Percentiles rank a stretch among this genome's conserved stretches.
Evolutionary conservation across 2,888 invertebrate genomes (phyloP).

Genomic region (Epirrhoe alternata): DNA sequence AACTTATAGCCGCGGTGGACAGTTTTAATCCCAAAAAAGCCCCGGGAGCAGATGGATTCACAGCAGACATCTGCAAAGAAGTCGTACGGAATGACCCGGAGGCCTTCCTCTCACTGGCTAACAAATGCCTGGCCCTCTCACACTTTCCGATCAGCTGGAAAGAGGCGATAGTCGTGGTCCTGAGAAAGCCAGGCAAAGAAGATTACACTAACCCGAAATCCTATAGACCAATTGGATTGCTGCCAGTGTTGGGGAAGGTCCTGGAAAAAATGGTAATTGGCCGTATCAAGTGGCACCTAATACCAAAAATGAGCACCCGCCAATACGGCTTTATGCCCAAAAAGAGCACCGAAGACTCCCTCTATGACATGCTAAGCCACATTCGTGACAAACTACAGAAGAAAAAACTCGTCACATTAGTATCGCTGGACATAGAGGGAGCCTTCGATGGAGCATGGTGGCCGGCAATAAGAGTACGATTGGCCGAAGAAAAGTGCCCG

Average conservation of each 20-base stretch:
- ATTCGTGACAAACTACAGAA: not conserved
- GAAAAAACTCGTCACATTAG: not conserved
- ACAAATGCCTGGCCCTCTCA: too few relatives aligned
- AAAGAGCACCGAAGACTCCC: conserved; percentile 3
- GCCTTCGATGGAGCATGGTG: conserved; percentile 9
- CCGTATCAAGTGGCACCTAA: conserved; percentile 1
- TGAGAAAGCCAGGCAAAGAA: not conserved
- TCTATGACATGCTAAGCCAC: not conserved
- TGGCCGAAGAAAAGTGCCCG: not conserved
- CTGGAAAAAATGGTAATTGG: not conserved
- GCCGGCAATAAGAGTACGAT: not conserved
- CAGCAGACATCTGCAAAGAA: too few relatives aligned
- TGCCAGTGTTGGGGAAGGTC: conserved; percentile 4
- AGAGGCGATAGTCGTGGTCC: too few relatives aligned
- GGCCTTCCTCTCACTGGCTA: too few relatives aligned
- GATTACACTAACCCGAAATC: conserved; percentile 9
- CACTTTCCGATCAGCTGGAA: too few relatives aligned
- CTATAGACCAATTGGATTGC: conserved; percentile 8
- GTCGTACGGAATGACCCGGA: too few relatives aligned
- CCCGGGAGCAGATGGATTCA: too few relatives aligned
- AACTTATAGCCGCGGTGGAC: not conserved
- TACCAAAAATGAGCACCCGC: not conserved
- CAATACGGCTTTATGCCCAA: not conserved
- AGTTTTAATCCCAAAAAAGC: too few relatives aligned
- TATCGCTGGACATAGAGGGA: conserved; percentile 11